Percentiles rank a stretch among this genome's conserved stretches.
These are phyloP conservation scores for Panagrolaimus sp. DNA, from an alignment of 1,140 invertebrate genomes.

Conservation along the genomic window DNA sequence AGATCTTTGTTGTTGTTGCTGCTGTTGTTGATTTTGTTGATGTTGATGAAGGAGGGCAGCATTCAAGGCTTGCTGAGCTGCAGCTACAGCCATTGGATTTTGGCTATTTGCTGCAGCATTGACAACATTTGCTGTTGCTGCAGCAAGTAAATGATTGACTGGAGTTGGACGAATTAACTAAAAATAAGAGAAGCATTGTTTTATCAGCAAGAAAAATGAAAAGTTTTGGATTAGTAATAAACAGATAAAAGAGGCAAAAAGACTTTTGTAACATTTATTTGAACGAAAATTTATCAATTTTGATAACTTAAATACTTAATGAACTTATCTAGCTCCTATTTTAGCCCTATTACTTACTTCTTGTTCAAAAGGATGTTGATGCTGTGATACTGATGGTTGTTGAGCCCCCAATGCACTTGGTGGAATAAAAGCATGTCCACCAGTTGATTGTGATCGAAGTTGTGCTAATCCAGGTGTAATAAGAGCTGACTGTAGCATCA, in stretches of 20 bases:
- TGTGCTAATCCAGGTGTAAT: neutral
- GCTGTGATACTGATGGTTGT: neutral
- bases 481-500: slow-evolving; percentile 4
- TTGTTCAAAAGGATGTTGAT: slow-evolving; percentile 15
- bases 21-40: neutral
- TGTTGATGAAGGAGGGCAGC: neutral
- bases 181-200: neutral
- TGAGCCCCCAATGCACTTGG: neutral
- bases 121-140: neutral
- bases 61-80: too few relatives aligned
- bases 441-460: slow-evolving; percentile 2
- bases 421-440: neutral
- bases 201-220: too few relatives aligned
- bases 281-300: neutral
- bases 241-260: too few relatives aligned
- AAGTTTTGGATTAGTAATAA: too few relatives aligned
- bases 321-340: neutral
- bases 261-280: too few relatives aligned
- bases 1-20: neutral
- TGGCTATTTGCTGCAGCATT: neutral
- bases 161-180: slow-evolving; percentile 2
- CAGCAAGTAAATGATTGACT: neutral
- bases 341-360: neutral
- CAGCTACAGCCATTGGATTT: too few relatives aligned
- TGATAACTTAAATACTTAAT: too few relatives aligned